Percentiles rank a stretch among this genome's conserved stretches.
Conservation (phyloP, 2,888 invertebrate genomes). For the Nasonovia ribisnigri region DNA sequence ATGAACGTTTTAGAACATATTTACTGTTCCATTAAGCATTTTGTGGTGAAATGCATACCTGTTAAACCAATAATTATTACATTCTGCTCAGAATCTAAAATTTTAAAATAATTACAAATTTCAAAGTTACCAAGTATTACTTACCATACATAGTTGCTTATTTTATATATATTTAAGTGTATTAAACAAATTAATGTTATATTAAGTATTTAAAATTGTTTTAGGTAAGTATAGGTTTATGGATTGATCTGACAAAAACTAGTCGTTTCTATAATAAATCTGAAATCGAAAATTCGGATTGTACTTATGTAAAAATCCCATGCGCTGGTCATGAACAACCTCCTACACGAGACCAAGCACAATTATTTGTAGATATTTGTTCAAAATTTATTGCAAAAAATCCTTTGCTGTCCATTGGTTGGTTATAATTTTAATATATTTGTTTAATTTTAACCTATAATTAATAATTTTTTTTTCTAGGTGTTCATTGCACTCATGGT, state of each 20-base stretch:
- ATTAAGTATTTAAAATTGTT: conserved; percentile 66
- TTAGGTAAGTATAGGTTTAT: conserved; percentile 89
- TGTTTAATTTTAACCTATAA: neutral
- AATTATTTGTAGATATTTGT: conserved; percentile 85
- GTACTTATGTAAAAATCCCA: conserved; percentile 88
- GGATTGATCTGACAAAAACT: conserved; percentile 98
- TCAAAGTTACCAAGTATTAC: neutral
- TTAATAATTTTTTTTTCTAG: conserved; percentile 70
- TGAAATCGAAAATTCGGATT: conserved; percentile 82
- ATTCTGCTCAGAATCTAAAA: neutral
- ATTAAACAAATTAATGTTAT: neutral
- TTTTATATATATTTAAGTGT: neutral
- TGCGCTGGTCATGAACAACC: conserved; percentile 95
- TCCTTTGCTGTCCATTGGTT: conserved; percentile 82
- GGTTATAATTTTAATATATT: conserved; percentile 59
- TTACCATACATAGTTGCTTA: neutral
- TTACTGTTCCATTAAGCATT: neutral
- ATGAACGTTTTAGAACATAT: neutral
- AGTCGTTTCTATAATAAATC: conserved; percentile 88
- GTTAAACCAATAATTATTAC: neutral
- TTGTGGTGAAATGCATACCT: neutral
- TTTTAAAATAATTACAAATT: neutral
- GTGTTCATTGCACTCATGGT: conserved; percentile 96
- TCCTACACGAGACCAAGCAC: conserved; percentile 87
- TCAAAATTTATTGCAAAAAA: conserved; percentile 82